Base-by-base conservation (phyloP, 2,888 invertebrate species). In the Adelognathus sp. region DNA sequence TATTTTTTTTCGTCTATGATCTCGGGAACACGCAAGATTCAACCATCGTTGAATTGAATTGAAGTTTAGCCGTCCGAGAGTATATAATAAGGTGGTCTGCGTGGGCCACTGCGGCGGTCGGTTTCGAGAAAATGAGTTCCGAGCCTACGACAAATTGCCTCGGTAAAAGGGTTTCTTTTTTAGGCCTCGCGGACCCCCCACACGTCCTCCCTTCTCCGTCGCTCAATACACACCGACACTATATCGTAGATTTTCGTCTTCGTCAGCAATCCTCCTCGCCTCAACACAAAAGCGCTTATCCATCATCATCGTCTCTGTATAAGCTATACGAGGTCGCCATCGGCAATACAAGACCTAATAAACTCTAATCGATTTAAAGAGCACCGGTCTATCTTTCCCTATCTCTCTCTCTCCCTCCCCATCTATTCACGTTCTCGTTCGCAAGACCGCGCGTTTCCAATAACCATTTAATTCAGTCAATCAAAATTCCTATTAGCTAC, bases 401-500 rank as follows among this genome's bases (percentile, higher is more conserved):
- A n/a, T n/a, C n/a, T 56, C 39, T 1, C 21, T 58, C 58, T 3
- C 9, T 58, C 11, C 11, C 36, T 58, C 58, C 18, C 58, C 36
- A 33, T 58, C 36, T 14, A 33, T 16, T 36, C 66, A 66, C 56
- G 72, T 67, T 72, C 67, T 44, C 63, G 54, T 63, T 77, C 61
- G 54, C 74, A 60, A 70, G 72, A 69, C 63, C 69, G 69, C 85
- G 86, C 86, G 86, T 89, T 90, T 88, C 88, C 89, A 88, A 89
- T 89, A 90, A 88, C 90, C 88, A 89, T 91, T 91, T 90, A 90
- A 90, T 91, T 90, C 88, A 87, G 90, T 91, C 90, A 90, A 91
- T 91, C 91, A 90, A 90, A 90, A 90, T 90, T 89, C 88, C 90
- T 90, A 90, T 91, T 90, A 91, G 88, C 88, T 87, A 60, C 60